Evolutionary conservation across 2,888 invertebrate species (phyloP), one percentile per base, ranked within the genome.

Genomic region (Campoplex nolae): DNA sequence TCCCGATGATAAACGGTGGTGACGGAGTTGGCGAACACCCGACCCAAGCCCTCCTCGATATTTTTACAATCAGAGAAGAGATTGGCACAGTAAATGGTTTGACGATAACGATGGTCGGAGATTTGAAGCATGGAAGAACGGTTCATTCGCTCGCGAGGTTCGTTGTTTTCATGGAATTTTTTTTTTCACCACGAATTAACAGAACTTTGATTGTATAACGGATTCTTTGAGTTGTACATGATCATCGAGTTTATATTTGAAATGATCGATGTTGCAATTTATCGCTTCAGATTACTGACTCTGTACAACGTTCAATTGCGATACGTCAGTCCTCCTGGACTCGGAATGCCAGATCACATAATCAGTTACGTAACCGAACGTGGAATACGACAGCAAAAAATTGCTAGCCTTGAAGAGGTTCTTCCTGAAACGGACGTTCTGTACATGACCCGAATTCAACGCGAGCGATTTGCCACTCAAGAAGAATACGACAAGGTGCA

Each of bases 11-110:
- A 77, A 99, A 99, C 95, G 99, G 99, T 16, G 99, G 99, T 1
- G 99, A 99, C 95, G 99, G 99, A 11, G 96, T 98, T 0, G 99
- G 99, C 0, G 99, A 99, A 94, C 99, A 99, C 95, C 99, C 99
- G 0, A 99, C 99, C 0, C 99, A 99, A 95, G 99, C 99, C 0
- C 95, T 99, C 18, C 95, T 99, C 13, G 99, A 99, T 93, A 97
- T 99, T 4, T 99, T 99, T 93, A 99, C 99, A 7, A 99, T 99
- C 91, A 96, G 99, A 88, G 99, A 99, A 95, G 99, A 99, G 95
- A 98, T 99, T 87, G 99, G 99, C 90, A 99, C 99, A 0, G 99
- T 99, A 0, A 99, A 99, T 93, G 98, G 98, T 0, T 95, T 99
- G 13, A 99, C 98, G 0, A 98, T 99, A 78, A 99, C 99, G 0